Conservation (phyloP, 2,113 vertebrate species). For the Loxodonta africana region DNA sequence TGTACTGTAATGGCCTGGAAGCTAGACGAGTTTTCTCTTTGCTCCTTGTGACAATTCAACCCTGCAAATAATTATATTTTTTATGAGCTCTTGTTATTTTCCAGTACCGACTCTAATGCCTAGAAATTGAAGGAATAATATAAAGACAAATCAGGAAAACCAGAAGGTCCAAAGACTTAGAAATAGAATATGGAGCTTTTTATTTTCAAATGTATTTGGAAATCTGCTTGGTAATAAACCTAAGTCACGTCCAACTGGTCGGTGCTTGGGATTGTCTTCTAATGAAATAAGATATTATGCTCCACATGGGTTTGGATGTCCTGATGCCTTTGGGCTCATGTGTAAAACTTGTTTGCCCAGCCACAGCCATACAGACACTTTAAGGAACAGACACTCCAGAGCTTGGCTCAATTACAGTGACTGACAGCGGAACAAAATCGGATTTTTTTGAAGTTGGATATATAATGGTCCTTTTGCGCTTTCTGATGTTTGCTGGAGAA, state of each 20-base stretch:
- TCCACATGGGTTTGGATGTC: neutral
- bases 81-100: neutral
- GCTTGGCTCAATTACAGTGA: neutral
- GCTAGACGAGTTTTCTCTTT: neutral
- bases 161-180: neutral
- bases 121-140: neutral
- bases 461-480: neutral
- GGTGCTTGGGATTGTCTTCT: slow-evolving; percentile 3
- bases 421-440: neutral
- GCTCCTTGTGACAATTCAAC: neutral
- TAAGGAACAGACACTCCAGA: slow-evolving; percentile 3
- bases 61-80: slow-evolving; percentile 12
- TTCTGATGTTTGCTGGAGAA: neutral
- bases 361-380: neutral
- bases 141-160: slow-evolving; percentile 13
- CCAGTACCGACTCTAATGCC: neutral
- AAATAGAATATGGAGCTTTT: neutral
- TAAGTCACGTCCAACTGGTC: neutral
- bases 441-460: neutral
- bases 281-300: neutral
- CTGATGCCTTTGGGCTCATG: neutral
- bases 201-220: slow-evolving; percentile 44
- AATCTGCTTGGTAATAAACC: neutral
- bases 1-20: neutral
- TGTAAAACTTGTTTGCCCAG: neutral